Evolutionary conservation across 2,888 invertebrate genomes (phyloP), one percentile per base, ranked within the genome.

Genomic region (Cosmia pyralina): DNA sequence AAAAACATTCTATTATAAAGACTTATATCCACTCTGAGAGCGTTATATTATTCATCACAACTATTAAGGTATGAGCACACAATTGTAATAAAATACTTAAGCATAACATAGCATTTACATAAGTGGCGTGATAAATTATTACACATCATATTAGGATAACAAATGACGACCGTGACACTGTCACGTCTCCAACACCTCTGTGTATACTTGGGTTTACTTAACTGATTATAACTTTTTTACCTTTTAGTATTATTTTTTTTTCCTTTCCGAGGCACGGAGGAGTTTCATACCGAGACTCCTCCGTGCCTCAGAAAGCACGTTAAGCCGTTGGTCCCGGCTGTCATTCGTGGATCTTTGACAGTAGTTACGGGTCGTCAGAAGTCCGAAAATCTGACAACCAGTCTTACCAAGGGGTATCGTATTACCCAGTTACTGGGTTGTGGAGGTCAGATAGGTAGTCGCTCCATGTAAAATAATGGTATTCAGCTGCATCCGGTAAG

Each of bases 81-180:
- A 53, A 67, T 55, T 58, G 53, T 62, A 72, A 63, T 65, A 72
- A 55, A 67, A 72, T 41, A 57, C 69, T 52, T 69, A 63, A 60
- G 74, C 41, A 38, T 38, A 38, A 38, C 38, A 71, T 6, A 60
- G 15, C 70, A 81, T 84, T 77, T 74, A 73, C 67, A 69, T 70
- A 72, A 77, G 68, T 55, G 70, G 15, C 48, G 38, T 73, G 75
- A 83, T 84, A 69, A 75, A 83, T 83, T 69, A 77, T 71, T 57
- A 60, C 62, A 53, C 75, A 50, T 78, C 78, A 71, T 73, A 71
- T 81, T 69, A 73, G 34, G 63, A 68, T 76, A 72, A 84, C 59
- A 76, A 71, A 84, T 84, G 82, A 69, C 55, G 22, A 46, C 13
- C n/a, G 69, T 72, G 71, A 77, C 55, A 48, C 59, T 69, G 70